These are phyloP conservation scores for Geothlypis trichas DNA, from an alignment of 2,113 vertebrate species.

Conservation along the genomic window DNA sequence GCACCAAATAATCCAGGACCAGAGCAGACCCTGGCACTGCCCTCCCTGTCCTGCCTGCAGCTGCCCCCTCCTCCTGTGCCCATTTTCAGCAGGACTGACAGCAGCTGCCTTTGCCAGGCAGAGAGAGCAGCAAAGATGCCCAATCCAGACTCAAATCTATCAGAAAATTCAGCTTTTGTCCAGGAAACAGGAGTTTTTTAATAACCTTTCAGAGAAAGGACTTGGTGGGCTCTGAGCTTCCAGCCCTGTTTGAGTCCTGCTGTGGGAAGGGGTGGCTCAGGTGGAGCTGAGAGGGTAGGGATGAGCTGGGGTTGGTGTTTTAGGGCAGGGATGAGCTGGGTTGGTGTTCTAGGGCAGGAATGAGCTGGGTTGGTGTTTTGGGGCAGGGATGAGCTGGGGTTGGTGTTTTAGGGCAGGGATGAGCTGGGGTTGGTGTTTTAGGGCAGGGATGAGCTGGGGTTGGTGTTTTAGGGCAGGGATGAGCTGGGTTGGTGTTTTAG, in stretches of 20 bases:
- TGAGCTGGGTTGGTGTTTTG: not conserved
- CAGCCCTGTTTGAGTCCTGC: not conserved
- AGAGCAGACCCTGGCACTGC: fast-evolving
- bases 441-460: not conserved
- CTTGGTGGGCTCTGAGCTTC: not conserved
- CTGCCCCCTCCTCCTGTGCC: not conserved
- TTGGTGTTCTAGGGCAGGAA: too few relatives aligned
- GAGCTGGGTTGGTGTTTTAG: too few relatives aligned
- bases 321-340: too few relatives aligned
- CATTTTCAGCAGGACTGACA: not conserved
- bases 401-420: too few relatives aligned
- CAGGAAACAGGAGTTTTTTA: not conserved
- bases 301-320: not conserved
- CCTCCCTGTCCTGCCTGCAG: not conserved
- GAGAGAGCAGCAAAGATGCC: not conserved
- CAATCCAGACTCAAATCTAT: not conserved
- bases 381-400: too few relatives aligned
- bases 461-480: not conserved
- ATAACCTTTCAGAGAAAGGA: not conserved
- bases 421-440: not conserved
- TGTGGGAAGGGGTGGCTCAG: fast-evolving
- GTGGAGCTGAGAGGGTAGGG: fast-evolving
- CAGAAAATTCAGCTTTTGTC: fast-evolving
- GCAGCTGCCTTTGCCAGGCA: not conserved
- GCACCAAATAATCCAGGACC: fast-evolving